Conservation (phyloP, 2,113 vertebrate species). For the Phylloscopus trochiloides region DNA sequence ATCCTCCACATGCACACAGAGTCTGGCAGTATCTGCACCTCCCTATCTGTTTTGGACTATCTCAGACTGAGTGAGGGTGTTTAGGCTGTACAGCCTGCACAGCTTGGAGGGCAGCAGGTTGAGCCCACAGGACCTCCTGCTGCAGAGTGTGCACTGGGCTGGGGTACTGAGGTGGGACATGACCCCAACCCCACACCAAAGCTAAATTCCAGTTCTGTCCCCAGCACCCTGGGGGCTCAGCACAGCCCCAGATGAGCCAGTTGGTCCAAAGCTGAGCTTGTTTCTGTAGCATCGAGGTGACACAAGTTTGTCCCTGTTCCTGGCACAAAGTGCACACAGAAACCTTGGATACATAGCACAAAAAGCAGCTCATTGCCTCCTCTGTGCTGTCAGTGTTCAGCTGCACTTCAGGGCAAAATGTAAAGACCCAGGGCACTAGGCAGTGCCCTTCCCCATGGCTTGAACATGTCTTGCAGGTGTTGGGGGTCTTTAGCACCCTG, state of each 20-base stretch:
- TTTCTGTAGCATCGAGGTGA: fast-evolving
- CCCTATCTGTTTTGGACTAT: fast-evolving
- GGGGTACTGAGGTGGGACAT: background rate
- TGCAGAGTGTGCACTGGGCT: background rate
- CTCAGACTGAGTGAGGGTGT: background rate
- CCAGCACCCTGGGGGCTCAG: background rate
- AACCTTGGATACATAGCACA: background rate
- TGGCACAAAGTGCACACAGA: background rate
- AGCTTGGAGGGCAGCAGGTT: background rate
- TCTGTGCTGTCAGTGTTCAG: fast-evolving
- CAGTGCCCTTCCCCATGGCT: background rate
- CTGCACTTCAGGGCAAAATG: background rate
- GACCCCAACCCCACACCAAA: background rate
- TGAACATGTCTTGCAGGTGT: fast-evolving
- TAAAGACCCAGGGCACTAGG: fast-evolving
- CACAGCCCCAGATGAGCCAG: background rate
- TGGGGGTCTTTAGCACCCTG: background rate
- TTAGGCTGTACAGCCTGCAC: background rate
- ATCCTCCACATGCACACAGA: fast-evolving
- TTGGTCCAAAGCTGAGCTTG: background rate
- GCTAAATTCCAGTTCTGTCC: background rate
- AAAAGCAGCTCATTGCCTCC: background rate
- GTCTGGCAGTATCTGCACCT: background rate
- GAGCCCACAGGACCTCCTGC: background rate
- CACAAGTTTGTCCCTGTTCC: too few species aligned